Evolutionary conservation across 2,113 vertebrate genomes (phyloP), one percentile per base, ranked within the genome.

Genomic region (Aythya baeri): DNA sequence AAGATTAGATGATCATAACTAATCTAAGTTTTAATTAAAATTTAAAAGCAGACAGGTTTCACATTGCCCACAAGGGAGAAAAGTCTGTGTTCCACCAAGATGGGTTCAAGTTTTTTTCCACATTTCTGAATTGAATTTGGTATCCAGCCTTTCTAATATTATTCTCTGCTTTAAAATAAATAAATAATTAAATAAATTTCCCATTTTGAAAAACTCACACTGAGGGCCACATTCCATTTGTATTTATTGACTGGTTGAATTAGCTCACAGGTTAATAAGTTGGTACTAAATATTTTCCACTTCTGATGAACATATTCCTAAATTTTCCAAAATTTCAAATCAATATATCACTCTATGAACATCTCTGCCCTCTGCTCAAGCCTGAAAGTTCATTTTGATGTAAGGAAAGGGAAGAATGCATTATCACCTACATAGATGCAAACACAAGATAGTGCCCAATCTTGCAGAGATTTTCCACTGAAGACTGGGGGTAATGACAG

Each of bases 1-100:
- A 93, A 94, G 83, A 96, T 94, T 88, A 93, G 85, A 96, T 93
- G 92, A 96, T 96, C 91, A 93, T 83, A 91, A 95, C 92, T 94
- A 95, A 95, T 96, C 79, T 91, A 95, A 96, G 68, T 95, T 97
- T 96, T 96, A 97, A 97, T 95, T 95, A 96, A 96, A 97, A 95
- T 84, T 90, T 88, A 93, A 95, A 96, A 94, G 85, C 54, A 86
- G 79, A 75, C 73, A 86, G 86, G 84, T 93, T 94, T 91, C 80
- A 23, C 62, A 63, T 65, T 88, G 83, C 49, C 57, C 95, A 61
- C 89, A 86, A 78, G 89, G 85, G 93, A 94, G 32, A 71, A 89
- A 65, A 81, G 63, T 32, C 31, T 49, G 55, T 67, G 68, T 67
- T 94, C 52, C 7, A 1, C 52, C 1, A 23, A 86, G 57, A 67